Base-by-base conservation (phyloP, 2,888 invertebrate genomes). In the Tyria jacobaeae region DNA sequence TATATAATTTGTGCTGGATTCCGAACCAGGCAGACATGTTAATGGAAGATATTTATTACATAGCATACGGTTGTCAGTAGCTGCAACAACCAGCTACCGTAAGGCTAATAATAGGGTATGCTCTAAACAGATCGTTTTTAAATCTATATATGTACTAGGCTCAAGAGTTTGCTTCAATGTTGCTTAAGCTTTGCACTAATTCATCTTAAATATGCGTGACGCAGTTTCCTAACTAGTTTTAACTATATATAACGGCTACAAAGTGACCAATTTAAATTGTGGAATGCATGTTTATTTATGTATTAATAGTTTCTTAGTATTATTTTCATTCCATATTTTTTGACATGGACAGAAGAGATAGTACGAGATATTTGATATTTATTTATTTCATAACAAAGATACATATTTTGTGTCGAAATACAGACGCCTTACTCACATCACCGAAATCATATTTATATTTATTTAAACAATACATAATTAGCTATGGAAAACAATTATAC, bases 11-110 rank as follows among this genome's bases (percentile, higher is more conserved):
- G 71, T 81, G 77, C 74, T 73, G 76, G 71, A 68, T 73, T 62
- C 71, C 71, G 75, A 80, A 75, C 66, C 71, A 73, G 68, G 66
- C 67, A 80, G 82, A 82, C 79, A 73, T 78, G 81, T 78, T 83
- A 83, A 84, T 85, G 68, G 74, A 71, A 37, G 72, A 83, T 85
- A 87, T 84, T 82, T 81, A 85, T 82, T 79, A 72, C 62, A 64
- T 70, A 58, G 69, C 80, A 80, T 70, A 75, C 64, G 67, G 81
- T 79, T 81, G 76, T 63, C 77, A 62, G 79, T 81, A 83, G 77
- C 75, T 53, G 69, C 72, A 60, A 77, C 81, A 82, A 75, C 17
- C 73, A 55, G 69, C 73, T 71, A 70, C 72, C 64, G 70, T 69
- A 68, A 75, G 78, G 71, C 68, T 63, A 83, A 84, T 82, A 74